These are phyloP conservation scores for Coregonus ussuriensis DNA, from an alignment of 2,797 vertebrate genomes.

Conservation along the genomic window DNA sequence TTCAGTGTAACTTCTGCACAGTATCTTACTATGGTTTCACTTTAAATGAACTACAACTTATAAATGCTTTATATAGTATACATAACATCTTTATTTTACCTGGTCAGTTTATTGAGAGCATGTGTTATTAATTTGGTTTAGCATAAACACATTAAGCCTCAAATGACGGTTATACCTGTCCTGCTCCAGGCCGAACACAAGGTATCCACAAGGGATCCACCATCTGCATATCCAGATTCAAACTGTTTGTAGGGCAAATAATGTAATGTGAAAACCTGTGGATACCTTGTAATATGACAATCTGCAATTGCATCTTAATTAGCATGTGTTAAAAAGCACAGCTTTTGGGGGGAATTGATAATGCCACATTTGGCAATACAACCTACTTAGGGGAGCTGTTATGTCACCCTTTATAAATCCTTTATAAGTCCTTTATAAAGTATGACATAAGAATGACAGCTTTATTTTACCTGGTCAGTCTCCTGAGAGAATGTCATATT, in stretches of 20 bases:
- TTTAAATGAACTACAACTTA: too few species aligned
- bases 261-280: too few species aligned
- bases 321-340: background rate
- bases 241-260: background rate
- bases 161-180: background rate
- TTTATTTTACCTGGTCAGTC: background rate
- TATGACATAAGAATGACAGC: too few species aligned
- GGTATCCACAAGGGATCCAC: background rate
- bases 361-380: background rate
- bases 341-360: background rate
- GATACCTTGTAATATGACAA: background rate
- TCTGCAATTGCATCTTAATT: background rate
- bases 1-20: too few species aligned
- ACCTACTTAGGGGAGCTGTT: too few species aligned
- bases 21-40: too few species aligned
- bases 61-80: too few species aligned
- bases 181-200: background rate
- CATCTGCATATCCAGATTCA: background rate
- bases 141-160: background rate
- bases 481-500: background rate
- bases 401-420: background rate
- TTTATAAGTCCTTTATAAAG: background rate
- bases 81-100: too few species aligned
- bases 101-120: background rate
- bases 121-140: background rate